Percentiles rank a stretch among this genome's conserved stretches.
phyloP scores from a whole-genome alignment of 2,797 vertebrate species.

The Sparidentex hasta region DNA sequence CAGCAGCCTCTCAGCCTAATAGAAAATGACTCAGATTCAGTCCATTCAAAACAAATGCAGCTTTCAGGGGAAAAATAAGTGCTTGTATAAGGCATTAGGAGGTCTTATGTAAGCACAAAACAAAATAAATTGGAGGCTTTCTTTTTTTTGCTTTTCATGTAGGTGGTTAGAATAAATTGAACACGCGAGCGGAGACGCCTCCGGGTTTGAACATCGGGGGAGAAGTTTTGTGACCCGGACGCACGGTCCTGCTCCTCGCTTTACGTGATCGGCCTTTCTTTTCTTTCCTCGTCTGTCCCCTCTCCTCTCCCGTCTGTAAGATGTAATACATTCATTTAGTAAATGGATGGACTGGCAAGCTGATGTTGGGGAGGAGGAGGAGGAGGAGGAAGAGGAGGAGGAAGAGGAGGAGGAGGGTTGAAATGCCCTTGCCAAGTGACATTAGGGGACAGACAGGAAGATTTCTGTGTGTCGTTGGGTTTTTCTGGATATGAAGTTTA shows the following conservation, averaged over 20 bases:
- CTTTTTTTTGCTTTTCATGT: slow-evolving; percentile 34
- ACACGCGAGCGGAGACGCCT: slow-evolving; percentile 27
- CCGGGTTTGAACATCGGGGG: slow-evolving; percentile 30
- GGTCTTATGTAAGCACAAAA: slow-evolving; percentile 57
- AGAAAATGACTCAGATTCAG: slow-evolving; percentile 27
- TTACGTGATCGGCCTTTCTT: background rate
- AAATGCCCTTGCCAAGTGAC: slow-evolving; percentile 77
- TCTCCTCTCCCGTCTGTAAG: slow-evolving; percentile 45
- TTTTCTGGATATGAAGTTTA: slow-evolving; percentile 36
- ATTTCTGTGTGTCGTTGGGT: slow-evolving; percentile 23
- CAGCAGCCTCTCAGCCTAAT: slow-evolving; percentile 19
- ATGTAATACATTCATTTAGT: slow-evolving; percentile 81
- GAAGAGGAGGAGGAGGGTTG: slow-evolving; percentile 29
- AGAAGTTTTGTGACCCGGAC: slow-evolving; percentile 43
- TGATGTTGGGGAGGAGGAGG: slow-evolving; percentile 38
- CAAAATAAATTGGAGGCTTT: slow-evolving; percentile 45
- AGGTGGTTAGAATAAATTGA: slow-evolving; percentile 42
- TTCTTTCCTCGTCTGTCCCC: background rate
- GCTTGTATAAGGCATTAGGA: slow-evolving; percentile 54
- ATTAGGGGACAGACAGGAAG: slow-evolving; percentile 60
- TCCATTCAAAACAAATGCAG: slow-evolving; percentile 37
- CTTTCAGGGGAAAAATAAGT: slow-evolving; percentile 33
- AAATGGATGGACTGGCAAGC: slow-evolving; percentile 84
- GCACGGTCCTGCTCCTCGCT: no score
- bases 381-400: slow-evolving; percentile 36